Evolutionary conservation across 2,888 invertebrate genomes (phyloP).

Genomic region (Drosophila stalkeri): DNA sequence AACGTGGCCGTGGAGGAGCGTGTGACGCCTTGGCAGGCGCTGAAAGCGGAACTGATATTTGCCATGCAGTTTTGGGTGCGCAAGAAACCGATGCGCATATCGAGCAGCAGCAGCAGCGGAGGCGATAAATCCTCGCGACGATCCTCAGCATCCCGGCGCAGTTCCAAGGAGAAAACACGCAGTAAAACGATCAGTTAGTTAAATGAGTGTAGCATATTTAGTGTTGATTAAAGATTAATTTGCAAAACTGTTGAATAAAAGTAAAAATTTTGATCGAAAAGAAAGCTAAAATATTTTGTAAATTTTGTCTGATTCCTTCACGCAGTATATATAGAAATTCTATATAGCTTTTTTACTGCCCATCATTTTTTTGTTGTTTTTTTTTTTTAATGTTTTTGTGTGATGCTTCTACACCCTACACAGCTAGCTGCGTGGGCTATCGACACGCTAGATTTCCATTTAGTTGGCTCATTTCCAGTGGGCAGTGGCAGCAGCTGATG

Average conservation of each 20-base stretch:
- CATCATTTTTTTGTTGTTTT: conserved; percentile 19
- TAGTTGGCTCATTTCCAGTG: conserved; percentile 69
- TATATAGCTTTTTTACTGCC: conserved; percentile 24
- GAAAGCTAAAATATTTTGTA: conserved; percentile 6
- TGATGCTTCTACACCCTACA: conserved; percentile 44
- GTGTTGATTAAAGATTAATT: conserved; percentile 1
- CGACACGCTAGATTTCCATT: conserved; percentile 41
- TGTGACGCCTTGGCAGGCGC: conserved; percentile 90
- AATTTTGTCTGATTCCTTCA: conserved; percentile 17
- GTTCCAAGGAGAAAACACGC: conserved; percentile 69
- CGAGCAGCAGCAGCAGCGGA: conserved; percentile 64
- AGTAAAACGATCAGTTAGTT: conserved; percentile 64
- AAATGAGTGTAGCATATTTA: conserved; percentile 2
- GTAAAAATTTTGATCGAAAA: neutral
- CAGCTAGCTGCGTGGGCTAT: conserved; percentile 31
- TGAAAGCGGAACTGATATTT: conserved; percentile 90
- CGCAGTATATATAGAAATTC: conserved; percentile 11
- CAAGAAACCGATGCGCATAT: conserved; percentile 88
- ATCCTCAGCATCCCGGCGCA: conserved; percentile 69
- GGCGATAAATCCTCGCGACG: conserved; percentile 69
- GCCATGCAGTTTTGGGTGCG: conserved; percentile 90
- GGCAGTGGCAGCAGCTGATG: conserved; percentile 39
- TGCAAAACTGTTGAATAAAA: conserved; percentile 33
- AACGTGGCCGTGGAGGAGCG: conserved; percentile 91
- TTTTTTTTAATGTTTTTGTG: neutral